These are phyloP conservation scores for Alces alces DNA, from an alignment of 2,113 vertebrate genomes.

Conservation along the genomic window DNA sequence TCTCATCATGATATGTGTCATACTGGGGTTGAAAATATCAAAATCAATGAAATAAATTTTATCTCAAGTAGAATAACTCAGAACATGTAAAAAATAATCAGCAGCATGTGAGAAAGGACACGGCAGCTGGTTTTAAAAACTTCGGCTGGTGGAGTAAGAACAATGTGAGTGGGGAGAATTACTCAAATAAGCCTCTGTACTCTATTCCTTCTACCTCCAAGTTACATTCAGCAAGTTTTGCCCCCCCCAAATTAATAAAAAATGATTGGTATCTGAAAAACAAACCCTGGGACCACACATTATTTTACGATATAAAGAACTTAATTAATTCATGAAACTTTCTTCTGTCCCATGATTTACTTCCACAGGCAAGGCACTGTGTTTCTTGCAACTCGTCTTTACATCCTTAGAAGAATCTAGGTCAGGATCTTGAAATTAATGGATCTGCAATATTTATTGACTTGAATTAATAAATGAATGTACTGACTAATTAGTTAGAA, in stretches of 20 bases:
- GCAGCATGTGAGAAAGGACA: not conserved
- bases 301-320: not conserved
- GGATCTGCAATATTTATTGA: not conserved
- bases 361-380: not conserved
- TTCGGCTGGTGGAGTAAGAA: not conserved
- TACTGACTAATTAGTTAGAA: conserved; percentile 12
- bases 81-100: not conserved
- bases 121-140: not conserved
- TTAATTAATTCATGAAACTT: not conserved
- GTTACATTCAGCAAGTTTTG: not conserved
- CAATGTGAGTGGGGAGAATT: not conserved
- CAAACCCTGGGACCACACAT: not conserved
- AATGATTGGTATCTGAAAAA: not conserved
- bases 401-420: not conserved
- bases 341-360: not conserved
- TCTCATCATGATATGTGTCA: not conserved
- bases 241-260: not conserved
- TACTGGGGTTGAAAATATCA: not conserved
- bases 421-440: not conserved
- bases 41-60: not conserved
- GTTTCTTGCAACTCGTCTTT: not conserved
- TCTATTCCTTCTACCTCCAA: not conserved
- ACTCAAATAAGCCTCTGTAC: not conserved
- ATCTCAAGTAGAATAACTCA: not conserved
- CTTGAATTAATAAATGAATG: not conserved